Evolutionary conservation across 2,888 invertebrate species (phyloP).

Genomic region (Nipponacmea schrenckii): DNA sequence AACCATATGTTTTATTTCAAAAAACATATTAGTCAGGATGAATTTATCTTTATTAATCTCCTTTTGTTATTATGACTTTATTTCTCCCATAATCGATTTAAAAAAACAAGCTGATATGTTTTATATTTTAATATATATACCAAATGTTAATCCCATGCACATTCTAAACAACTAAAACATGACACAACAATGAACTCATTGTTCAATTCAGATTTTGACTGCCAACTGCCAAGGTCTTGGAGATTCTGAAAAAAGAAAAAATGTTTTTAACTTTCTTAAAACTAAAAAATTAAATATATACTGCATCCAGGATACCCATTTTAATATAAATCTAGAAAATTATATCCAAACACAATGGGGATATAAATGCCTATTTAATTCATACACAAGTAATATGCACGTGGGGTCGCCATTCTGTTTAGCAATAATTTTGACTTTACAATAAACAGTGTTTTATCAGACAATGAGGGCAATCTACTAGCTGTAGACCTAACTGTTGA

Average conservation of each 20-base stretch:
- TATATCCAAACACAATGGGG: neutral
- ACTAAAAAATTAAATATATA: neutral
- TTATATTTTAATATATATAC: too few relatives aligned
- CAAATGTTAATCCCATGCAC: too few relatives aligned
- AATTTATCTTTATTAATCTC: too few relatives aligned
- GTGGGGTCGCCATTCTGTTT: neutral
- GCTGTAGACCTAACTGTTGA: neutral
- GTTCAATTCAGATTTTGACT: neutral
- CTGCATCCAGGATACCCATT: neutral
- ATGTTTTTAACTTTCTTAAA: neutral
- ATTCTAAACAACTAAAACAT: too few relatives aligned
- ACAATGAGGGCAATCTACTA: neutral
- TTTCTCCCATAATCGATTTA: too few relatives aligned
- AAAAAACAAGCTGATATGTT: too few relatives aligned
- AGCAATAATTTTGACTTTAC: neutral
- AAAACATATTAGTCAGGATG: too few relatives aligned
- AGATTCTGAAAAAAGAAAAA: constrained; percentile 1
- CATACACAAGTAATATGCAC: neutral
- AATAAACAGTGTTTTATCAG: neutral
- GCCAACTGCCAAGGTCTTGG: neutral
- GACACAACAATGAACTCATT: neutral
- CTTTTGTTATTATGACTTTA: too few relatives aligned
- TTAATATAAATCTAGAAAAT: neutral
- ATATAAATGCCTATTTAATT: neutral
- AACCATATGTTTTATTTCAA: too few relatives aligned